Percentiles rank a stretch among this genome's conserved stretches.
Conservation (phyloP, 2,888 invertebrate genomes). For the Chloroclystis v-ata region DNA sequence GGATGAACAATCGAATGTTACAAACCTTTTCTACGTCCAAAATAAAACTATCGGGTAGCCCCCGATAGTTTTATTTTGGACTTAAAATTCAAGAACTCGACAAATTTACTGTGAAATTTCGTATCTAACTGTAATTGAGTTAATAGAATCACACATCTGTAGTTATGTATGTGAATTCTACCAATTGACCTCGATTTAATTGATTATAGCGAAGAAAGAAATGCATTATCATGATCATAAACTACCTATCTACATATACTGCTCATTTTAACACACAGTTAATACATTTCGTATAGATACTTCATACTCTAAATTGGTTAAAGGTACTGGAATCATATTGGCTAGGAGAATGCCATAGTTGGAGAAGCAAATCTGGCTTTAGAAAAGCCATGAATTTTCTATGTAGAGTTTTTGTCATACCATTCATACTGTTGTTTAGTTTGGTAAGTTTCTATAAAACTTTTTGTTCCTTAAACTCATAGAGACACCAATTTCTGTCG, state of each 20-base stretch:
- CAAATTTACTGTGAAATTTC: too few relatives aligned
- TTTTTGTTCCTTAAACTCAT: background rate
- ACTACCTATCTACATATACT: slow-evolving; percentile 18
- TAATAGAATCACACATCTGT: too few relatives aligned
- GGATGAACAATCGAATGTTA: too few relatives aligned
- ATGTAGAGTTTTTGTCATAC: slow-evolving; percentile 46
- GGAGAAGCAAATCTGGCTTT: slow-evolving; percentile 68
- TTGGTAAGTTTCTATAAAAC: slow-evolving; percentile 37
- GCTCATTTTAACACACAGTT: too few relatives aligned
- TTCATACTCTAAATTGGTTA: too few relatives aligned
- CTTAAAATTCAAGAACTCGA: too few relatives aligned
- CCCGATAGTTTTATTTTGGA: too few relatives aligned
- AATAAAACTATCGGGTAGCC: too few relatives aligned
- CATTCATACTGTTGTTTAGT: slow-evolving; percentile 52
- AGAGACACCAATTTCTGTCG: slow-evolving; percentile 18
- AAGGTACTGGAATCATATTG: slow-evolving; percentile 80
- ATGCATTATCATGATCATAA: slow-evolving; percentile 28
- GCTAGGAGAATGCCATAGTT: slow-evolving; percentile 80
- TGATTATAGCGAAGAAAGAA: slow-evolving; percentile 18
- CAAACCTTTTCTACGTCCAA: too few relatives aligned
- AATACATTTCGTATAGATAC: too few relatives aligned
- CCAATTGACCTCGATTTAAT: slow-evolving; percentile 11
- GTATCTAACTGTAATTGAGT: too few relatives aligned
- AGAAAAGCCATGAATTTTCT: slow-evolving; percentile 50
- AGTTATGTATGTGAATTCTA: too few relatives aligned